Evolutionary conservation across 2,113 vertebrate species (phyloP).

Genomic region (Onychostruthus taczanowskii): DNA sequence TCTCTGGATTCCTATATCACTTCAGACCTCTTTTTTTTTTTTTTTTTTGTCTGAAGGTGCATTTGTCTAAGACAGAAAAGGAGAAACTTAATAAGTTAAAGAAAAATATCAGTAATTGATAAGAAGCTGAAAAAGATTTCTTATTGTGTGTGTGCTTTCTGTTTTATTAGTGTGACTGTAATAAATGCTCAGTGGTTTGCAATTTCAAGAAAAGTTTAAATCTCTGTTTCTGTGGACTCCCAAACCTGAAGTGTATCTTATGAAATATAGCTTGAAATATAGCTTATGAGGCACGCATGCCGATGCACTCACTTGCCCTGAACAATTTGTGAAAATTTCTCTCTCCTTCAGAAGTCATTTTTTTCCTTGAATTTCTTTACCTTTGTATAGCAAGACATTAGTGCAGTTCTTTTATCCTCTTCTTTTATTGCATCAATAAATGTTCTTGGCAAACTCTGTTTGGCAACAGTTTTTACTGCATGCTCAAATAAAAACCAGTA

Average conservation of each 20-base stretch:
- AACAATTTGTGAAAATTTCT: not conserved
- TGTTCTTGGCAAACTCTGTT: not conserved
- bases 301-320: not conserved
- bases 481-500: not conserved
- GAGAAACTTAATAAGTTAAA: not conserved
- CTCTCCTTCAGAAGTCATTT: not conserved
- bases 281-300: not conserved
- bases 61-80: not conserved
- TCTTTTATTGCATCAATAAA: not conserved
- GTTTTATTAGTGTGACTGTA: not conserved
- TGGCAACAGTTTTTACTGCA: not conserved
- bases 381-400: not conserved
- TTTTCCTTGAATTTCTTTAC: not conserved
- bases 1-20: not conserved
- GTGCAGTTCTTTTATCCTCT: not conserved
- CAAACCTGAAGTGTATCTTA: not conserved
- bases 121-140: not conserved
- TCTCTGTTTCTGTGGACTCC: not conserved
- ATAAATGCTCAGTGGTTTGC: not conserved
- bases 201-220: not conserved
- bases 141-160: not conserved
- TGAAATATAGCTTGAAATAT: not conserved
- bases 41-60: not conserved
- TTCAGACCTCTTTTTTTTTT: not conserved
- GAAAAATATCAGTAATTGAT: not conserved